Percentiles rank a stretch among this genome's conserved stretches.
phyloP scores from a whole-genome alignment of 2,797 vertebrate genomes.

The Sparus aurata region DNA sequence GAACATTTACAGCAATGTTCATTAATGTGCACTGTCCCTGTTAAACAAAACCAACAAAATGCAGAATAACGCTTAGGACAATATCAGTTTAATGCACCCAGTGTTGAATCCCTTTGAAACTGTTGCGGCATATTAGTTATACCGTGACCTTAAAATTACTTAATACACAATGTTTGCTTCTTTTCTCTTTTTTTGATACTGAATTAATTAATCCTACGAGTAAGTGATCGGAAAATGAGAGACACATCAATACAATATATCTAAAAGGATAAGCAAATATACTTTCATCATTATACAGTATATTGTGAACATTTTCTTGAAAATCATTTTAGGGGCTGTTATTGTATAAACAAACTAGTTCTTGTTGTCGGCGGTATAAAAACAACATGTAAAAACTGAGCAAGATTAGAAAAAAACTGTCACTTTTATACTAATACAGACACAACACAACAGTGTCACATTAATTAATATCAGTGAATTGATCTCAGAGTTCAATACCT shows the following conservation, averaged over 20 bases:
- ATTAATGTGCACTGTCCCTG: no score
- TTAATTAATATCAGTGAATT: not conserved
- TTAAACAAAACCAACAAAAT: no score
- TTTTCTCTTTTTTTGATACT: no score
- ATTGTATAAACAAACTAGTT: no score
- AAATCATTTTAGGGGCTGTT: not conserved
- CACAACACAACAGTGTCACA: not conserved
- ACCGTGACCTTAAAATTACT: no score
- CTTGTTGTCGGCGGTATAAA: no score
- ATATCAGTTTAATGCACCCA: no score
- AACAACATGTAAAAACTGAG: not conserved
- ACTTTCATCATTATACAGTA: not conserved
- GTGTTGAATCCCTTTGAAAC: no score
- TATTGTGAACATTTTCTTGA: not conserved
- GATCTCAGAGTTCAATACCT: constrained; percentile 82
- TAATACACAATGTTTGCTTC: not conserved
- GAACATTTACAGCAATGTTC: no score
- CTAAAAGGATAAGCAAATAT: no score
- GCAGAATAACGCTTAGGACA: no score
- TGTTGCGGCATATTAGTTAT: no score
- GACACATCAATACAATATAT: not conserved
- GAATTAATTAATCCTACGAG: not conserved
- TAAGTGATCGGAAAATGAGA: not conserved
- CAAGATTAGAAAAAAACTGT: not conserved
- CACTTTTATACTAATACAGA: not conserved